Evolutionary conservation across 2,888 invertebrate species (phyloP).

Genomic region (Caprella mutica): DNA sequence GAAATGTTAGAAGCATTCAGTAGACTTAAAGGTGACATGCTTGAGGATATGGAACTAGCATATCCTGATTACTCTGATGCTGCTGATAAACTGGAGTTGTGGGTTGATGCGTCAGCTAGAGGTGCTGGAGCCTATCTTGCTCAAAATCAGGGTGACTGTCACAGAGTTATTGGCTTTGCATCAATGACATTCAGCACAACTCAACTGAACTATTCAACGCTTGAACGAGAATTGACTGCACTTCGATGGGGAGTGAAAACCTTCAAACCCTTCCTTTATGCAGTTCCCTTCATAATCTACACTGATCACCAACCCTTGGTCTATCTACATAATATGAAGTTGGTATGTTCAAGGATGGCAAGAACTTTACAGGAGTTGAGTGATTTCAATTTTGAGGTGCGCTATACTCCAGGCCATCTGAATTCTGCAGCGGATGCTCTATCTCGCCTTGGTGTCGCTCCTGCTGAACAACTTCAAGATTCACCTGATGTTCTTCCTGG

Average conservation of each 20-base stretch:
- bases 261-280: not conserved
- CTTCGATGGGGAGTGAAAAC: not conserved
- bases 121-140: not conserved
- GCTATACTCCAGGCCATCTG: not conserved
- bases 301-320: not conserved
- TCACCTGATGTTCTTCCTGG: not conserved
- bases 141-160: not conserved
- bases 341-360: not conserved
- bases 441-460: not conserved
- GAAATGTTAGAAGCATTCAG: not conserved
- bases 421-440: not conserved
- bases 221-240: not conserved
- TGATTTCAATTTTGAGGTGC: not conserved
- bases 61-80: not conserved
- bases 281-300: not conserved
- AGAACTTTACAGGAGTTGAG: not conserved
- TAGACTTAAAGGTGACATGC: not conserved
- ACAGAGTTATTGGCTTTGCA: not conserved
- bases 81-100: not conserved
- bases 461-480: not conserved
- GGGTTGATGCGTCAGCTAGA: not conserved
- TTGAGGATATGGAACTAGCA: not conserved
- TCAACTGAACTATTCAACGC: not conserved
- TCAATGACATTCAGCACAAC: not conserved
- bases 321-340: constrained; percentile 1